phyloP scores from a whole-genome alignment of 2,113 vertebrate species.

The Podarcis cretensis region DNA sequence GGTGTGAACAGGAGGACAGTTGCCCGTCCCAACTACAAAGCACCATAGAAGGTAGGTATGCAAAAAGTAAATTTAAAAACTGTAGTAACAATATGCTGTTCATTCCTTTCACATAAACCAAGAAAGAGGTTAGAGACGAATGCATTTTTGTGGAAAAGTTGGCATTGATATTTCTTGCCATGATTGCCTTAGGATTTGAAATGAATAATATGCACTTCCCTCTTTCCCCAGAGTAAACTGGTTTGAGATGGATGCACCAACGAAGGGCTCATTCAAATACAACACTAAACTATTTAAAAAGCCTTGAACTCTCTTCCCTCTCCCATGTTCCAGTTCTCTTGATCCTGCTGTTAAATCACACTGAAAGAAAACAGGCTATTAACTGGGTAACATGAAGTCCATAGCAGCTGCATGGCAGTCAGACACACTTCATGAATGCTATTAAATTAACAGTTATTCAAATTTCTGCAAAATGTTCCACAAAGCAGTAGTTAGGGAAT shows the following conservation, averaged over 20 bases:
- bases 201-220: no score
- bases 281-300: no score
- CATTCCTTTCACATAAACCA: neutral
- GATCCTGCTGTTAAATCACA: slow-evolving; percentile 29
- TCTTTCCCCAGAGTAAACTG: no score
- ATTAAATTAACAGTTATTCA: slow-evolving; percentile 48
- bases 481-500: slow-evolving; percentile 33
- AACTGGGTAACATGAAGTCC: slow-evolving; percentile 14
- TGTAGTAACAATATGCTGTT: neutral
- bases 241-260: no score
- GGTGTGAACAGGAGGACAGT: neutral
- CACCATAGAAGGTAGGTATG: neutral
- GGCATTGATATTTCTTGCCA: no score
- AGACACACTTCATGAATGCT: slow-evolving; percentile 12
- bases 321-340: neutral
- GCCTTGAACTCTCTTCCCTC: no score
- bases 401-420: slow-evolving; percentile 8
- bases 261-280: no score
- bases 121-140: neutral
- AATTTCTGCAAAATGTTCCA: slow-evolving; percentile 52
- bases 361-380: slow-evolving; percentile 18
- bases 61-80: neutral
- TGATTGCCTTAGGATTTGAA: no score
- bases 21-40: no score
- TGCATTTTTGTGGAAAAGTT: no score